phyloP scores from a whole-genome alignment of 1,140 invertebrate species.

The Hermetia illucens region DNA sequence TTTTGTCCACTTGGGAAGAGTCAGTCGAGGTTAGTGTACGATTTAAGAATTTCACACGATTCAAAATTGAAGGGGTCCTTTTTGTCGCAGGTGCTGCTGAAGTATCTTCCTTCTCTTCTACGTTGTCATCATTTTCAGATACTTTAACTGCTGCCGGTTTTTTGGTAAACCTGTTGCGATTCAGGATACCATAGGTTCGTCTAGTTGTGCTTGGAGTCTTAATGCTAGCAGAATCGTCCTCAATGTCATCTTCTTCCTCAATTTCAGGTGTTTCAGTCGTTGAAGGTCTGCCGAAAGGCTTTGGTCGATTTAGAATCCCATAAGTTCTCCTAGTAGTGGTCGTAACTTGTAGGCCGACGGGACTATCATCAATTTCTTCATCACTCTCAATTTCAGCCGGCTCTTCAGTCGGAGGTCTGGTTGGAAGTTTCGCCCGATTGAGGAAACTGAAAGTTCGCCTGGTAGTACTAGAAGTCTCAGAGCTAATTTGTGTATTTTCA shows the following conservation, averaged over 20 bases:
- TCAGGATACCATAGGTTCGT: slow-evolving; percentile 1
- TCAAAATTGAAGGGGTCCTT: background rate
- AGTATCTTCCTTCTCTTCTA: background rate
- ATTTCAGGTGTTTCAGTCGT: slow-evolving; percentile 4
- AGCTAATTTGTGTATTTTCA: too few species aligned
- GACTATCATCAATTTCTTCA: too few species aligned
- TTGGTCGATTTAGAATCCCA: slow-evolving; percentile 10
- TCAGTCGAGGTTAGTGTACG: too few species aligned
- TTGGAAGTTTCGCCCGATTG: background rate
- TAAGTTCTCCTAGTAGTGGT: slow-evolving; percentile 9
- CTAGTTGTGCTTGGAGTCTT: slow-evolving; percentile 1
- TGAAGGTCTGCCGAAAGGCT: slow-evolving; percentile 7
- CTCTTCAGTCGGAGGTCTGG: background rate
- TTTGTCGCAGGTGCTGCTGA: background rate
- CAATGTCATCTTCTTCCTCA: slow-evolving; percentile 3
- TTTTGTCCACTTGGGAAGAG: too few species aligned
- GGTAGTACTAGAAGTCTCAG: too few species aligned
- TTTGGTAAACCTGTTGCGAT: slow-evolving; percentile 3
- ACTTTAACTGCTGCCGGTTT: background rate
- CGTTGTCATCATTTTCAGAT: background rate
- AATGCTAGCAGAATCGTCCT: slow-evolving; percentile 1
- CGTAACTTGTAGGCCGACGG: background rate
- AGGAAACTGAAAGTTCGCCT: too few species aligned
- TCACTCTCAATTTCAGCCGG: background rate
- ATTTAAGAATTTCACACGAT: background rate